Conservation (phyloP, 2,888 invertebrate species). For the Baronia brevicornis region DNA sequence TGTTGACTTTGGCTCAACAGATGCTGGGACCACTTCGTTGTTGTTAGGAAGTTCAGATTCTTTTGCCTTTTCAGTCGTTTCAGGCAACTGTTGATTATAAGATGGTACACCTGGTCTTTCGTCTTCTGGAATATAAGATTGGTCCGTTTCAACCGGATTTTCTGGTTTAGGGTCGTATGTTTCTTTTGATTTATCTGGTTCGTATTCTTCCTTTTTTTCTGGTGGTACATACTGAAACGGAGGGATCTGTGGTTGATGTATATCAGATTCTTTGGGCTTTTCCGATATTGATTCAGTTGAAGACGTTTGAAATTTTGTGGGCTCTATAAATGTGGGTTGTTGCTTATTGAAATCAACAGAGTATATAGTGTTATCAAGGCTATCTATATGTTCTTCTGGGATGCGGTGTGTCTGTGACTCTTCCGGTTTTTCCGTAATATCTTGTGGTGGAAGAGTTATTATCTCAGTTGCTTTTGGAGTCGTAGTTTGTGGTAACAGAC, state of each 20-base stretch:
- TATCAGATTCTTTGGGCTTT: constrained; percentile 16
- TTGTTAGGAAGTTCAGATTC: constrained; percentile 3
- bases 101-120: constrained; percentile 13
- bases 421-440: constrained; percentile 6
- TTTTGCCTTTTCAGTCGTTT: constrained; percentile 9
- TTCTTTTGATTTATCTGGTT: background rate
- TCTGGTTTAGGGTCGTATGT: constrained; percentile 7
- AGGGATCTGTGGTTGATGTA: constrained; percentile 7
- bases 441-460: constrained; percentile 15
- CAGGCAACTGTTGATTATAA: no score
- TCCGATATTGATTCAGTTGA: constrained; percentile 18
- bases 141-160: constrained; percentile 3
- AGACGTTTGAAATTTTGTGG: constrained; percentile 13
- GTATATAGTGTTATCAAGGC: constrained; percentile 6
- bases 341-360: constrained; percentile 5
- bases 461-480: constrained; percentile 11
- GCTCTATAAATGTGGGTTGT: constrained; percentile 13
- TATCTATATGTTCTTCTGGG: constrained; percentile 1
- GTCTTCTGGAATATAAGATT: constrained; percentile 17
- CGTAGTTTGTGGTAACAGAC: constrained; percentile 5
- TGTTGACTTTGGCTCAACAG: constrained; percentile 16
- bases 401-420: constrained; percentile 2
- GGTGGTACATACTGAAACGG: no score
- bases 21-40: constrained; percentile 3
- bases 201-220: no score